Conservation (phyloP, 2,888 invertebrate genomes). For the Acanthosepion pharaonis region DNA sequence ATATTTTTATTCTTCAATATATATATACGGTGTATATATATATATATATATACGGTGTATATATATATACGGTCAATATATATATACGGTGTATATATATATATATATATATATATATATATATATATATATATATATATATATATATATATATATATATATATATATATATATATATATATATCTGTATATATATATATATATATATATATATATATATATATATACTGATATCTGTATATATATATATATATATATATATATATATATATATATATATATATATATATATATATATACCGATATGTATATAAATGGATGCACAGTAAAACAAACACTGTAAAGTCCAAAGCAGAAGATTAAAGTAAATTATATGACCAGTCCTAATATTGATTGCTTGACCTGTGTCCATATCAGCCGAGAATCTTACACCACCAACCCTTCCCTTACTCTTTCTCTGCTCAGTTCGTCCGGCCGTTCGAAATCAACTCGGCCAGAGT, state of each 20-base stretch:
- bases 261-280: neutral
- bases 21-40: neutral
- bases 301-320: neutral
- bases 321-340: neutral
- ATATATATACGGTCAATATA: too few relatives aligned
- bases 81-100: too few relatives aligned
- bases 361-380: neutral
- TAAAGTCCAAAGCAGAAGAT: neutral
- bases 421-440: neutral
- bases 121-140: neutral
- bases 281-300: neutral
- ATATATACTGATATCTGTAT: too few relatives aligned
- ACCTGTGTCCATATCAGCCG: neutral
- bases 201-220: neutral
- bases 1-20: too few relatives aligned
- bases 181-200: neutral
- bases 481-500: neutral
- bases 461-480: neutral
- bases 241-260: constrained; percentile 21
- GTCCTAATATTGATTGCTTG: neutral
- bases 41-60: too few relatives aligned
- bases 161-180: neutral
- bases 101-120: neutral
- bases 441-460: neutral
- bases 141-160: neutral